Conservation (phyloP, 2,797 vertebrate genomes). For the Chrysocyon brachyurus region DNA sequence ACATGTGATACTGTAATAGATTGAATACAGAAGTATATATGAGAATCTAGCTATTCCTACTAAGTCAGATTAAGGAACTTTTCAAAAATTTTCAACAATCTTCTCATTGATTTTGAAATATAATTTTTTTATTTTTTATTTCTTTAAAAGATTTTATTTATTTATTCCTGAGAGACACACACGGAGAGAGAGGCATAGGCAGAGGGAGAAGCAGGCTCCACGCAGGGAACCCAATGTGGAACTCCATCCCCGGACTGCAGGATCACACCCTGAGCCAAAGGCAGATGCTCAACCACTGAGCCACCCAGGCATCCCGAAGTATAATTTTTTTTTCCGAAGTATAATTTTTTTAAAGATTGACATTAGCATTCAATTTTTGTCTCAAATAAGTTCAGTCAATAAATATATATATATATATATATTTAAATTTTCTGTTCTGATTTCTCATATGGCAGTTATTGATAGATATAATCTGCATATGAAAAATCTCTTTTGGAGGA, state of each 20-base stretch:
- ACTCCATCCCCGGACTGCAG: too few relatives aligned
- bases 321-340: not conserved
- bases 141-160: too few relatives aligned
- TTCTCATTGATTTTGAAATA: not conserved
- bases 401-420: not conserved
- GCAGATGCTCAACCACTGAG: too few relatives aligned
- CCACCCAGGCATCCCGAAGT: not conserved
- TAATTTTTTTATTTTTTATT: not conserved
- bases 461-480: not conserved
- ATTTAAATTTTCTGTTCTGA: constrained; percentile 17
- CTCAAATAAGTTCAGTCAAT: not conserved
- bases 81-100: not conserved
- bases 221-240: too few relatives aligned
- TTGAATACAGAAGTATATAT: not conserved
- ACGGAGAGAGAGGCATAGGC: too few relatives aligned
- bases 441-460: not conserved
- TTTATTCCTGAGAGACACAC: too few relatives aligned
- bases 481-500: not conserved
- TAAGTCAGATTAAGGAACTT: not conserved
- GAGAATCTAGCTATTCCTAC: constrained; percentile 2
- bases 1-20: not conserved
- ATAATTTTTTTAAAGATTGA: constrained; percentile 27
- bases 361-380: not conserved
- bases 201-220: too few relatives aligned
- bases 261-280: too few relatives aligned